Base-by-base conservation (phyloP, 2,113 vertebrate genomes). In the Eleginops maclovinus region DNA sequence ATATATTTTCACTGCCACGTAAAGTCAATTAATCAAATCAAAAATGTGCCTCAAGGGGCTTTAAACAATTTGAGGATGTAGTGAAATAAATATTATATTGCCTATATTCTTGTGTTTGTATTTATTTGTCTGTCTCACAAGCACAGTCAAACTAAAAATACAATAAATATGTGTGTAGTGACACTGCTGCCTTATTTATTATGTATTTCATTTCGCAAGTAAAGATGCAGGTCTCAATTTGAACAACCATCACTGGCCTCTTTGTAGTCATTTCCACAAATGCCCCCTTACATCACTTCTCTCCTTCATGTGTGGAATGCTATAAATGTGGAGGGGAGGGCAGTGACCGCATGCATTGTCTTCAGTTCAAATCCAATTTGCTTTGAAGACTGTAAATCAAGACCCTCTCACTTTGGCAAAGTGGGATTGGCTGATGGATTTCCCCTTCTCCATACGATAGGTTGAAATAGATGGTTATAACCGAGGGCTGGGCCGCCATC, bases 281-380 rank as follows among this genome's bases (percentile, higher is more conserved):
- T 9, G 15, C 26, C 17, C 19, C 22, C 24, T 84, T 65, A 87
- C 85, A 75, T 88, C 85, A 90, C 43, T 4, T 75, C 14, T 28
- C 49, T 26, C 28, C 68, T 43, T 7, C 81, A 61, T 69, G 31
- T 84, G 72, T 74, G 79, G 66, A 83, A 79, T 62, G 74, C 24
- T 31, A 8, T 61, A 71, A 53, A 85, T 69, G 49, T 43, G 40
- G 17, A 40, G 31, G 46, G 24, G 26, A 1, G 12, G 67, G 41
- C 7, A 22, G 9, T 54, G 17, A 21, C 4, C 7, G 22, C 56
- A 59, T 22, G 14, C 17, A 26, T 43, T 13, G 19, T 8, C 3
- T 1, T 51, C 15, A 24, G 14, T 60, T 56, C 24, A 44, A 28
- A 61, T 79, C 47, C 44, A 68, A 55, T 74, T 83, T 24, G 41